phyloP scores from a whole-genome alignment of 2,797 vertebrate genomes.

The Lagodon rhomboides region DNA sequence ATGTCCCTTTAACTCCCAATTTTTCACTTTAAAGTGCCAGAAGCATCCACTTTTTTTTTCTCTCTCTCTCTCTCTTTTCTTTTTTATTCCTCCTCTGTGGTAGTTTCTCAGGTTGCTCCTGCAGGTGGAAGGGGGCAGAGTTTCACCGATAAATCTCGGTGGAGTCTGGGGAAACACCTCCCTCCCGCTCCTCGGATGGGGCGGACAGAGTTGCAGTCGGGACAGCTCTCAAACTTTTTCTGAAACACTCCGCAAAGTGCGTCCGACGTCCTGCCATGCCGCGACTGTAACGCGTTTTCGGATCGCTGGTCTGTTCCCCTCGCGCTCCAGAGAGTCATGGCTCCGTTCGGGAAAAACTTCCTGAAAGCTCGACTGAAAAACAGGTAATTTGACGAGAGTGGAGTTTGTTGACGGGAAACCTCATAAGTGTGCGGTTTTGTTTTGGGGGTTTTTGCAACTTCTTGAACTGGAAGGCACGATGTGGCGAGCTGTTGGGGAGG shows the following conservation, averaged over 20 bases:
- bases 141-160: slow-evolving; percentile 32
- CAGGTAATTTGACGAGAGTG: slow-evolving; percentile 85
- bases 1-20: background rate
- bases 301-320: slow-evolving; percentile 9
- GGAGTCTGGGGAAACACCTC: slow-evolving; percentile 52
- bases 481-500: background rate
- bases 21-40: background rate
- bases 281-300: slow-evolving; percentile 45
- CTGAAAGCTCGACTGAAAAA: slow-evolving; percentile 93
- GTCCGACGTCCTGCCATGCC: slow-evolving; percentile 55
- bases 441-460: background rate
- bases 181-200: slow-evolving; percentile 62
- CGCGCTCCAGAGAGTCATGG: slow-evolving; percentile 83
- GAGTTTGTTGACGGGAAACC: slow-evolving; percentile 7
- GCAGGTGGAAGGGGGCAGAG: slow-evolving; percentile 67
- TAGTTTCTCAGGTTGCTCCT: slow-evolving; percentile 14
- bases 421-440: background rate
- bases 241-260: slow-evolving; percentile 22
- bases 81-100: rapidly evolving
- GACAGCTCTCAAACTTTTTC: slow-evolving; percentile 72
- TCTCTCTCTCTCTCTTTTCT: too few relatives aligned
- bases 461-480: background rate
- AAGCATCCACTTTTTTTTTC: too few relatives aligned
- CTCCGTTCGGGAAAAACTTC: slow-evolving; percentile 94
- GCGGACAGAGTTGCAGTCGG: slow-evolving; percentile 65